phyloP scores from a whole-genome alignment of 2,113 vertebrate species.

The Laticauda colubrina region DNA sequence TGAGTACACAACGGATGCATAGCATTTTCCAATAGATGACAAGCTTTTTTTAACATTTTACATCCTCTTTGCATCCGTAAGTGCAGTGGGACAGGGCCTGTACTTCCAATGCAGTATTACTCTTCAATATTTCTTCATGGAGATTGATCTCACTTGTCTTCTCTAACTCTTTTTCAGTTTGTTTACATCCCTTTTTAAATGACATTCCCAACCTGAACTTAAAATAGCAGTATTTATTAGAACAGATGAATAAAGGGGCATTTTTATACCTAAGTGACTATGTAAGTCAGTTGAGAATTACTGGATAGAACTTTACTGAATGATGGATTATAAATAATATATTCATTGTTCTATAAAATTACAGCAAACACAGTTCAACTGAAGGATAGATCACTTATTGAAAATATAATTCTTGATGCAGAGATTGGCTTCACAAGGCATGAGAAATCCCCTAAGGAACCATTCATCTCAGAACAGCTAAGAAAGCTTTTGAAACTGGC shows the following conservation, averaged over 20 bases:
- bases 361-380: constrained; percentile 2
- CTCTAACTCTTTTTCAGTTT: not conserved
- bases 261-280: not conserved
- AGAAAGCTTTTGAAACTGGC: constrained; percentile 18
- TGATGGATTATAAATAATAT: constrained; percentile 11
- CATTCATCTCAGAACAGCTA: not conserved
- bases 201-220: not conserved
- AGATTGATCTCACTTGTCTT: not conserved
- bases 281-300: constrained; percentile 7
- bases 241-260: not conserved
- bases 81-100: not conserved
- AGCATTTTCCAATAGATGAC: too few relatives aligned
- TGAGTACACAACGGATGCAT: too few relatives aligned
- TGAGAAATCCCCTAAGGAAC: constrained; percentile 13
- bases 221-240: not conserved
- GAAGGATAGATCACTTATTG: constrained; percentile 20
- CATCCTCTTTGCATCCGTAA: too few relatives aligned
- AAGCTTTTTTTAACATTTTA: too few relatives aligned
- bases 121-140: not conserved
- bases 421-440: not conserved
- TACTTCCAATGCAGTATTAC: not conserved
- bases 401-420: constrained; percentile 20
- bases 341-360: constrained; percentile 3
- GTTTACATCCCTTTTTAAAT: not conserved
- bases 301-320: not conserved